Percentiles rank a stretch among this genome's conserved stretches.
These are phyloP conservation scores for Papilio aristodemus DNA, from an alignment of 1,140 invertebrate species.

Conservation along the genomic window DNA sequence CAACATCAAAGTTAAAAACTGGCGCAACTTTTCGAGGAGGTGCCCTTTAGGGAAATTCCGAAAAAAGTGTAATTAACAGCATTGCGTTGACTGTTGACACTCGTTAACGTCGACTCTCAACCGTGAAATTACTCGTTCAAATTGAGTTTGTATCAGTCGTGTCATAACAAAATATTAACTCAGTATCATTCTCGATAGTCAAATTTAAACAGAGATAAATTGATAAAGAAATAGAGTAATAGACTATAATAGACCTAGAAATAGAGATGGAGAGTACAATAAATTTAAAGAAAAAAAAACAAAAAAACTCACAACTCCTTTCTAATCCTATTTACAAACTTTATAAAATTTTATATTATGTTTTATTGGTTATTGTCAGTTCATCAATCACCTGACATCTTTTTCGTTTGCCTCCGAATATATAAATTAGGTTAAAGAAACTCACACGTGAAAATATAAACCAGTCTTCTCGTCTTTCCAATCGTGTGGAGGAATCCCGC, in stretches of 20 bases:
- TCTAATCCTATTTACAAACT: too few species aligned
- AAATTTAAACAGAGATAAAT: background rate
- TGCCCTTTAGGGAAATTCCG: background rate
- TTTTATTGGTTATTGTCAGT: too few species aligned
- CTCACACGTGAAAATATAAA: background rate
- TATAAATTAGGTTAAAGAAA: too few species aligned
- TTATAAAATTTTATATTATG: too few species aligned
- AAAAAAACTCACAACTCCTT: too few species aligned
- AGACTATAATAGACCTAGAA: too few species aligned
- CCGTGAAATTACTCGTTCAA: conserved; percentile 4
- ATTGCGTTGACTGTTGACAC: conserved; percentile 1
- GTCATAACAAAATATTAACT: conserved; percentile 10
- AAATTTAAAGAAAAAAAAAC: too few species aligned
- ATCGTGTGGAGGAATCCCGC: background rate
- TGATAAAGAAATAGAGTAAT: too few species aligned
- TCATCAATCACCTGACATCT: too few species aligned
- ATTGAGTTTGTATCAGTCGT: background rate
- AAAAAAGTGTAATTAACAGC: background rate
- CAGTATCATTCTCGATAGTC: background rate
- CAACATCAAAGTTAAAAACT: conserved; percentile 15
- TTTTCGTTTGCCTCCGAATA: too few species aligned
- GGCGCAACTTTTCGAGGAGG: background rate
- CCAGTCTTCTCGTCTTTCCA: background rate
- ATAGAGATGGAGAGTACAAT: too few species aligned
- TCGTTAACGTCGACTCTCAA: background rate